phyloP scores from a whole-genome alignment of 2,888 invertebrate species.

The Morinoia aosen region DNA sequence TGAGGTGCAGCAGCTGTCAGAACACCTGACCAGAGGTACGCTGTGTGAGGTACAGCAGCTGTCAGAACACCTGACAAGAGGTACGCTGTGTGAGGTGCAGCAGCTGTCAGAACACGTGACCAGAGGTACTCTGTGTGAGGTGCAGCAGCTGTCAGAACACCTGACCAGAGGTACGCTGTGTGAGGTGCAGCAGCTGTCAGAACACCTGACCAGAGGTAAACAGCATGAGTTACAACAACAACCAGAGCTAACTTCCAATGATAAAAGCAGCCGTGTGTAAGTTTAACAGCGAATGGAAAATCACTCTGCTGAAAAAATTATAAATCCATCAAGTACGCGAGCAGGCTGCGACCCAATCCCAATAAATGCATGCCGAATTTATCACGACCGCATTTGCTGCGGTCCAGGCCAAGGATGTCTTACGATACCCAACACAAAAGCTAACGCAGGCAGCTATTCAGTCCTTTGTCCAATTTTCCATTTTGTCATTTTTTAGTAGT shows the following conservation, averaged over 20 bases:
- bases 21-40: constrained; percentile 15
- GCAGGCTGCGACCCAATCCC: background rate
- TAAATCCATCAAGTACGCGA: background rate
- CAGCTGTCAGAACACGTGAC: no score
- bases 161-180: background rate
- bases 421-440: background rate
- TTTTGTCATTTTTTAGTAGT: no score
- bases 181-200: background rate
- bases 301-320: background rate
- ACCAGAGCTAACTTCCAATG: background rate
- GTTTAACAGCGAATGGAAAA: background rate
- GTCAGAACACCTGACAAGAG: no score
- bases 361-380: background rate
- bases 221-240: background rate
- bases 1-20: no score
- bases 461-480: background rate
- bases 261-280: background rate
- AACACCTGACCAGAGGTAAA: background rate
- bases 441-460: background rate
- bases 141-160: no score
- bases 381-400: background rate
- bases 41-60: no score
- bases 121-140: background rate
- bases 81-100: background rate
- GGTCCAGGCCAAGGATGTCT: background rate